Conservation (phyloP, 2,888 invertebrate species). For the Melikaiella ostensackeni region DNA sequence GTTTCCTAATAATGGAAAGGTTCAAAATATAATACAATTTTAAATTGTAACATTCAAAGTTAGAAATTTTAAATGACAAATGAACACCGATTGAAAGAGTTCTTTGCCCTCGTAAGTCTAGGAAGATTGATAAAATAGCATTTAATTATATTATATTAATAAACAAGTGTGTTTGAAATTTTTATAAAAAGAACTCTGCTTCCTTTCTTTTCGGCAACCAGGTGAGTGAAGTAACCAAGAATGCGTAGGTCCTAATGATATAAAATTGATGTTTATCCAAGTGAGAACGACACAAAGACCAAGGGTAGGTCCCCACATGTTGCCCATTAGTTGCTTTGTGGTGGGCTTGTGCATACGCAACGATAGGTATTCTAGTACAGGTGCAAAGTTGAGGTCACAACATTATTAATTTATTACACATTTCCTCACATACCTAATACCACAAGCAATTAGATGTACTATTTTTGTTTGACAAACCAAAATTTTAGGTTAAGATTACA, state of each 20-base stretch:
- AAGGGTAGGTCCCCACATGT: constrained; percentile 44
- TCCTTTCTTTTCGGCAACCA: not conserved
- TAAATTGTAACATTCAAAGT: too few species aligned
- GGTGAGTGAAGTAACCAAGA: constrained; percentile 43
- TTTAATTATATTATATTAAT: not conserved
- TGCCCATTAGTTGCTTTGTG: constrained; percentile 45
- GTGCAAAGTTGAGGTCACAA: not conserved
- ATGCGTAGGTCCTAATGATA: constrained; percentile 40
- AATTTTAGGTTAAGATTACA: too few species aligned
- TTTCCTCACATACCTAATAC: not conserved
- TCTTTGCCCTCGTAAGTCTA: too few species aligned
- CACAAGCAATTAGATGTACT: not conserved
- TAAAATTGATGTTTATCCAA: constrained; percentile 49
- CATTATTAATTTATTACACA: not conserved
- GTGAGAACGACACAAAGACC: constrained; percentile 42
- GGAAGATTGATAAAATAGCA: not conserved
- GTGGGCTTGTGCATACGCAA: constrained; percentile 28
- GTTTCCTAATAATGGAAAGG: too few species aligned
- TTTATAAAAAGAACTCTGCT: not conserved
- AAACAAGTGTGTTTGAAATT: not conserved
- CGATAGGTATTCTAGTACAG: constrained; percentile 8
- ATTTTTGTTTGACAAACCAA: too few species aligned
- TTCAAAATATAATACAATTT: too few species aligned
- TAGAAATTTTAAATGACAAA: too few species aligned
- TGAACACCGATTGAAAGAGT: too few species aligned